Conservation (phyloP, 2,888 invertebrate species). For the Heliconius hortense region DNA sequence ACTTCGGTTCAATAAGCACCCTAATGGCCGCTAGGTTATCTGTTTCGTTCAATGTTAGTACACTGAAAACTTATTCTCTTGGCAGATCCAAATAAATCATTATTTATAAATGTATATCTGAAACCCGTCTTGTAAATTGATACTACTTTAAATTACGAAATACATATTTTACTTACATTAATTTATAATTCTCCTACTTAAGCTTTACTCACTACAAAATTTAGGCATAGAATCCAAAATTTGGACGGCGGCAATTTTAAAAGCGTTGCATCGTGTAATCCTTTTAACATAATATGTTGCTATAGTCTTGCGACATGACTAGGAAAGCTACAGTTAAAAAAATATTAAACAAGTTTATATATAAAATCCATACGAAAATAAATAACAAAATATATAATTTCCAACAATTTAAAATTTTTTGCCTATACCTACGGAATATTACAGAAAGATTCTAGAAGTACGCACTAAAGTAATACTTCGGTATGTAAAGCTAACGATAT, state of each 20-base stretch:
- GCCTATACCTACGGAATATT: slow-evolving; percentile 74
- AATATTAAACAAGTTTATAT: not conserved
- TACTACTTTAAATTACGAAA: slow-evolving; percentile 7
- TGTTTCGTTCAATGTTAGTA: not conserved
- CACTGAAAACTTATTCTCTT: not conserved
- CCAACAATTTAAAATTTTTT: slow-evolving; percentile 56
- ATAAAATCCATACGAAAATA: slow-evolving; percentile 37
- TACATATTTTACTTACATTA: not conserved
- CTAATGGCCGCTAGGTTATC: slow-evolving; percentile 6
- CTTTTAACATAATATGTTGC: slow-evolving; percentile 32
- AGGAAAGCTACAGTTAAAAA: slow-evolving; percentile 31
- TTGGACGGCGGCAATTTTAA: slow-evolving; percentile 61
- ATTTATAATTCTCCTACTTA: slow-evolving; percentile 19
- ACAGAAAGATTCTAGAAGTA: slow-evolving; percentile 61
- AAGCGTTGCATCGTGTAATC: slow-evolving; percentile 52
- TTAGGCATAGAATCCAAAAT: slow-evolving; percentile 41
- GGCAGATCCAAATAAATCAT: not conserved
- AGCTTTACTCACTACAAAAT: slow-evolving; percentile 32
- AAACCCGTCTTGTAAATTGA: not conserved
- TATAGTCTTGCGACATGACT: slow-evolving; percentile 41
- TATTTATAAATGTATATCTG: not conserved
- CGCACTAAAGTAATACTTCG: slow-evolving; percentile 77
- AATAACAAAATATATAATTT: slow-evolving; percentile 50
- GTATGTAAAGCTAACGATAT: slow-evolving; percentile 81
- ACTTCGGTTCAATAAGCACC: slow-evolving; percentile 1